Conservation (phyloP, 2,888 invertebrate species). For the Acleris emargana region DNA sequence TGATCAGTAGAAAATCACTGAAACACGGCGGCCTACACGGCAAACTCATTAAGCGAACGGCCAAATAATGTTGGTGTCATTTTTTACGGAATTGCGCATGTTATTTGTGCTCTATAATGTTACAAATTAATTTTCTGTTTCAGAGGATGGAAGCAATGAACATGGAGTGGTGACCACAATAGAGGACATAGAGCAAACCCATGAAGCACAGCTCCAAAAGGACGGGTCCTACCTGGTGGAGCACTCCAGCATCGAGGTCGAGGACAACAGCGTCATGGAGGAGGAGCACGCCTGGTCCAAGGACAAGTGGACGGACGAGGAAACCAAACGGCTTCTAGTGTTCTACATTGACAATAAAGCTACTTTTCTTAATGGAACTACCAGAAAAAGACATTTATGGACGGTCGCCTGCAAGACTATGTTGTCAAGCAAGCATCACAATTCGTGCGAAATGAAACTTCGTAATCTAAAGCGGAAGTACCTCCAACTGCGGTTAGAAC, state of each 20-base stretch:
- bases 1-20: too few relatives aligned
- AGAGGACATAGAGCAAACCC: slow-evolving; percentile 41
- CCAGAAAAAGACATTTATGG: slow-evolving; percentile 68
- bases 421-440: slow-evolving; percentile 59
- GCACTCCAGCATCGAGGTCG: slow-evolving; percentile 42
- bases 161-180: slow-evolving; percentile 58
- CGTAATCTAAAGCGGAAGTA: slow-evolving; percentile 59
- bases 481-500: slow-evolving; percentile 49
- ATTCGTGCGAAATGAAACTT: slow-evolving; percentile 62
- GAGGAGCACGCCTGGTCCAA: slow-evolving; percentile 41
- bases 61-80: too few relatives aligned
- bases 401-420: slow-evolving; percentile 72
- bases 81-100: too few relatives aligned
- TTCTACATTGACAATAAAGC: slow-evolving; percentile 74
- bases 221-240: slow-evolving; percentile 48
- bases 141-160: slow-evolving; percentile 58
- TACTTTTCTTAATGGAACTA: slow-evolving; percentile 59
- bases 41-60: too few relatives aligned
- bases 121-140: not conserved
- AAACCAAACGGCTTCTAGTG: slow-evolving; percentile 61
- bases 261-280: slow-evolving; percentile 40
- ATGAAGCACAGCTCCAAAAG: slow-evolving; percentile 50
- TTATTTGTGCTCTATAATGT: not conserved
- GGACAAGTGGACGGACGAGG: slow-evolving; percentile 64
- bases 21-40: too few relatives aligned